Base-by-base conservation (phyloP, 1,140 invertebrate genomes). In the Cheumatopsyche charites region DNA sequence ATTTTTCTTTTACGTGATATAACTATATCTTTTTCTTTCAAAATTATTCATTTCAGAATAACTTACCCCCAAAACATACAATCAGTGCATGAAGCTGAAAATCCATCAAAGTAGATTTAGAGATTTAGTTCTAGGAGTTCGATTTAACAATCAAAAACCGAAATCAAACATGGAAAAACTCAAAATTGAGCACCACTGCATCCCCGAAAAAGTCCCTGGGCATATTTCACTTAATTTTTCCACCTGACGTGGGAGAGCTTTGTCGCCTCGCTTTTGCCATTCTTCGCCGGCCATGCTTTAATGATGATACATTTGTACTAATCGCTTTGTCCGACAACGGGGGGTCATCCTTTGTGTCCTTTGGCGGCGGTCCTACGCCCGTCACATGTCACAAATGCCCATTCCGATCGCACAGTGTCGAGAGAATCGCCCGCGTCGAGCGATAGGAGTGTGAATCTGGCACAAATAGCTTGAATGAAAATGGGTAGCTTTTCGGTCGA, bases 261-360 rank as follows among this genome's bases (percentile, higher is more conserved):
- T 68, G 66, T 68, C 66, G 66, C 29, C 29, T 9, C 43, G 66
- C 66, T 68, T 68, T 68, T 68, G 66, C 66, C 66, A 68, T 68
- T 68, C 66, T 68, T 23, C 66, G 47, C 49, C 66, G 47, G 66
- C 45, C 45, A 68, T 68, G 66, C 66, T 68, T 68, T 68, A 68
- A 68, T 68, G 66, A 68, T 68, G 66, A 68, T 68, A 68, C 66
- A 68, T 68, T 68, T 68, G 66, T 68, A 68, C 66, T 68, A 68
- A 68, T 68, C 66, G 66, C 66, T 68, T 68, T 68, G 66, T 68
- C 49, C 45, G 25, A 6, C 66, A 11, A 23, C 66, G 15, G 66
- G 66, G 23, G 66, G 66, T 23, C 66, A 15, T 2, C 29, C 41
- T 55, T 55, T 52, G 66, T 52, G 66, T 47, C 66, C 43, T 68